A percentile compares a stretch with the other conserved stretches of the same genome.
These are phyloP conservation scores for Tachystola acroxantha DNA, from an alignment of 2,888 invertebrate genomes.

Conservation along the genomic window DNA sequence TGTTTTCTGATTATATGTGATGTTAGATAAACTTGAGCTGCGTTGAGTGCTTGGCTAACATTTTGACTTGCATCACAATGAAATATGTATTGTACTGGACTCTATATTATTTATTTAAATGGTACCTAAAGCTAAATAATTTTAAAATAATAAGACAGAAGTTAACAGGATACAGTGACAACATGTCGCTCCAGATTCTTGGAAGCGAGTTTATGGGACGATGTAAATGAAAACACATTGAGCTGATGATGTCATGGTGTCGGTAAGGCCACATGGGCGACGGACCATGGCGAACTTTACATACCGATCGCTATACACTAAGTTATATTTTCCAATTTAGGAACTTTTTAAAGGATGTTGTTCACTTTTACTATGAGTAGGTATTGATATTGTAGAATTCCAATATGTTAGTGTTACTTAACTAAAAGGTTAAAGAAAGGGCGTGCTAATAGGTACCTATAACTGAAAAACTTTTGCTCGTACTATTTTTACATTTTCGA, in stretches of 20 bases:
- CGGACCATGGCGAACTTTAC: conserved; percentile 36
- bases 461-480: no score
- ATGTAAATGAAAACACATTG: conserved; percentile 36
- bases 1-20: background rate
- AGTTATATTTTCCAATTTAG: no score
- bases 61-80: no score
- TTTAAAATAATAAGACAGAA: conserved; percentile 23
- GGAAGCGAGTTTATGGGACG: conserved; percentile 21
- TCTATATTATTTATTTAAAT: background rate
- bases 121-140: no score
- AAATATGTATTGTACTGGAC: background rate
- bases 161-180: conserved; percentile 19
- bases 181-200: conserved; percentile 21
- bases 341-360: no score
- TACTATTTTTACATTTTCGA: no score
- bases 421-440: no score
- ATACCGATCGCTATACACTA: background rate
- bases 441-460: no score
- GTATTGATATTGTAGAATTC: no score
- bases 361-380: no score
- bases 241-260: conserved; percentile 39
- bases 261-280: conserved; percentile 38
- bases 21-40: background rate
- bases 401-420: no score
- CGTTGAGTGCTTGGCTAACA: background rate